Evolutionary conservation across 2,797 vertebrate genomes (phyloP), one percentile per base, ranked within the genome.

Genomic region (Sebastes baramenuke): DNA sequence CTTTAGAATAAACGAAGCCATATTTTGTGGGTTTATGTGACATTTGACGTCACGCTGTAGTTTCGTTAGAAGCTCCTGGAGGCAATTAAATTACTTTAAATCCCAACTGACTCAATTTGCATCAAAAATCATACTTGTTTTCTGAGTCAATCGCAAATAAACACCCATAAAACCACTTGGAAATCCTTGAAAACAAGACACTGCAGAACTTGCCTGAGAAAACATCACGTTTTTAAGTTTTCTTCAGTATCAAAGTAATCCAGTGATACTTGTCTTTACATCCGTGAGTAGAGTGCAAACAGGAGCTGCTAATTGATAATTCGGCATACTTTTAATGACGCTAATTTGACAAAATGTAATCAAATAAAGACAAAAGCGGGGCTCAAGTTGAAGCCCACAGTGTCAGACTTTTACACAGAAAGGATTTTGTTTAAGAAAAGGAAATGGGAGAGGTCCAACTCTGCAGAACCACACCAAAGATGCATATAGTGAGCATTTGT

Each of bases 391-490:
- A 1, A 32, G 27, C 65, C n/a, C 25, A n/a, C 25, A 52, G 11
- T 0, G 12, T 66, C 52, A 16, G n/a, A 24, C 30, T 24, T 55
- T 24, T 6, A 32, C 14, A 25, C 6, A 32, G 34, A 61, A 12
- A n/a, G 22, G 8, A 9, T 58, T 9, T 75, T 75, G 68, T 73
- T 70, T 52, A 10, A 52, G 67, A 69, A 59, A 75, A 79, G 67
- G 79, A 85, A 85, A 72, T 27, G 72, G 84, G 80, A 77, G 81
- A 18, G 79, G 83, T 85, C 69, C 34, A 25, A 20, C 34, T 67
- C 29, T 3, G 72, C 81, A 85, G 34, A 79, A 75, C 81, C 83
- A 59, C 81, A 83, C 74, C 72, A 85, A 80, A 85, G 34, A 52
- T 24, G 42, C 65, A 71, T 5, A 84, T 5, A 85, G 65, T 2